Evolutionary conservation across 2,888 invertebrate genomes (phyloP).

Genomic region (Rosalia funebris): DNA sequence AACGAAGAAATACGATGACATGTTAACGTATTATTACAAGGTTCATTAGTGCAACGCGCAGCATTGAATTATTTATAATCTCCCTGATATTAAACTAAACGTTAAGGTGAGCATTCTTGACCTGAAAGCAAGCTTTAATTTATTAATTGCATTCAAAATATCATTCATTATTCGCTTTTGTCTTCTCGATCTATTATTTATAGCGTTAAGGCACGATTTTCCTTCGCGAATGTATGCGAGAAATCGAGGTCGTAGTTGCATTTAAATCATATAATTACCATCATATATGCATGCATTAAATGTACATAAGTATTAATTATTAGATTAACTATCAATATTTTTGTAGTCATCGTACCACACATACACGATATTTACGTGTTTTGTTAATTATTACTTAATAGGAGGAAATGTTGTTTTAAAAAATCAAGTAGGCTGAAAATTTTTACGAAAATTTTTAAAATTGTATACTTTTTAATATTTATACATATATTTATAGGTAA

Average conservation of each 20-base stretch:
- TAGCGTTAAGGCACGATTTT: too few relatives aligned
- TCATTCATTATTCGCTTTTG: background rate
- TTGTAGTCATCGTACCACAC: background rate
- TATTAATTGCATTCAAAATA: background rate
- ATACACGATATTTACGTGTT: background rate
- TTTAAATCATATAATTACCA: too few relatives aligned
- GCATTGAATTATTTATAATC: background rate
- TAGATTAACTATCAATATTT: too few relatives aligned
- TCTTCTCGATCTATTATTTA: too few relatives aligned
- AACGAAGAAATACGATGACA: too few relatives aligned
- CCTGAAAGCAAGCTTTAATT: conserved; percentile 9
- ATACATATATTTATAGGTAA: too few relatives aligned
- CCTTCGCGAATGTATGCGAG: too few relatives aligned
- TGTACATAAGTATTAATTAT: too few relatives aligned
- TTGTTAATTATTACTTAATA: background rate
- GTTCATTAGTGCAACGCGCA: background rate
- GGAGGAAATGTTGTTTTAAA: background rate
- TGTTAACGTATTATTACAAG: background rate
- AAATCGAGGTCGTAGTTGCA: too few relatives aligned
- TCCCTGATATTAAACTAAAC: background rate
- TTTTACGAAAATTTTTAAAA: too few relatives aligned
- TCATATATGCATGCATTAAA: too few relatives aligned
- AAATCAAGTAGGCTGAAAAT: background rate
- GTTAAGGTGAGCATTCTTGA: conserved; percentile 15
- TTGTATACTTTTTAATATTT: too few relatives aligned